A percentile compares a stretch with the other conserved stretches of the same genome.
phyloP scores from a whole-genome alignment of 2,888 invertebrate species.

The Alentia gelatinosa region DNA sequence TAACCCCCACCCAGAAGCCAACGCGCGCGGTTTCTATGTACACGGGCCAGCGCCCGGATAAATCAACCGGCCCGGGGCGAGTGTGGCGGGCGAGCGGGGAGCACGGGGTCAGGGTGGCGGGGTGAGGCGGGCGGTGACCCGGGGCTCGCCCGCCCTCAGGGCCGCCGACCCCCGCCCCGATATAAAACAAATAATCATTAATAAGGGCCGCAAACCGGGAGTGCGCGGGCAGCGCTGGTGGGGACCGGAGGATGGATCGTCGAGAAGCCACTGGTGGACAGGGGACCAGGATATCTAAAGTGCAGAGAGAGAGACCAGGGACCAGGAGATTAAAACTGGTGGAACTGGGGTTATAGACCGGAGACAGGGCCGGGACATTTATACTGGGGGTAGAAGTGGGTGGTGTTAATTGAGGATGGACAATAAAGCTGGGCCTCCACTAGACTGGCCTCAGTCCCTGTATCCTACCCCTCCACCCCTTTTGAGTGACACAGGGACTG shows the following conservation, averaged over 20 bases:
- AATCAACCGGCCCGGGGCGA: neutral
- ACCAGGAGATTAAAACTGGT: neutral
- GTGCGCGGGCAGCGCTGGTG: neutral
- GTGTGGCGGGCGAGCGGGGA: neutral
- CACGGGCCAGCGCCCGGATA: neutral
- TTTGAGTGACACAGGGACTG: too few species aligned
- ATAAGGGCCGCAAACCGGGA: neutral
- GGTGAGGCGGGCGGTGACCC: neutral
- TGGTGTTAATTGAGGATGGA: too few species aligned
- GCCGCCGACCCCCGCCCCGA: neutral
- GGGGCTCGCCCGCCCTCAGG: neutral
- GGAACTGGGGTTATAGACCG: too few species aligned
- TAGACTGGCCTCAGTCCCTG: too few species aligned
- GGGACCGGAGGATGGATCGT: neutral
- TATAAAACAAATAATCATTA: constrained; percentile 47
- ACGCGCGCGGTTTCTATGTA: neutral
- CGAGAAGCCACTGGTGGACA: neutral
- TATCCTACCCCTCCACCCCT: too few species aligned
- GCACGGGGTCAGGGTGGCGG: too few species aligned
- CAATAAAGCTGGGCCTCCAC: too few species aligned
- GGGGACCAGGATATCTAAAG: neutral
- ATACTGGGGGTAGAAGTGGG: too few species aligned
- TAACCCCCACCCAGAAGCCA: neutral
- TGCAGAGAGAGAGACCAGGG: neutral
- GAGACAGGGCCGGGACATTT: too few species aligned